phyloP scores from a whole-genome alignment of 2,113 vertebrate genomes.

The Mus spicilegus region DNA sequence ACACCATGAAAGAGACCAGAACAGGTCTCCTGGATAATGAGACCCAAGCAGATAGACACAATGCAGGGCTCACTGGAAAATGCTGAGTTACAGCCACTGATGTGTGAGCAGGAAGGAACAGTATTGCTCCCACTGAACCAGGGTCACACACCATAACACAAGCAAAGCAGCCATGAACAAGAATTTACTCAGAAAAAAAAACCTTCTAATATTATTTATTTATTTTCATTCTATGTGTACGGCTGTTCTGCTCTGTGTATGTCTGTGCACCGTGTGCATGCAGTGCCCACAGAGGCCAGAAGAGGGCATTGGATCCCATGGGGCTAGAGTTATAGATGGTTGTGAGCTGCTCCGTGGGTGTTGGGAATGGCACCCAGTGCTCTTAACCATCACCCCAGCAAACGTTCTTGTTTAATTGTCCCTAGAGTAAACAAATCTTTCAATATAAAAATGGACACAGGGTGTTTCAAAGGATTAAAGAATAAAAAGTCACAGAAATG shows the following conservation, averaged over 20 bases:
- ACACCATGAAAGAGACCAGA: not conserved
- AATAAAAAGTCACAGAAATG: not conserved
- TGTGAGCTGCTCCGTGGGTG: not conserved
- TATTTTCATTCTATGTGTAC: not conserved
- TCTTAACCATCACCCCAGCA: not conserved
- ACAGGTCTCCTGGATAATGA: not conserved
- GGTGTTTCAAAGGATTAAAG: not conserved
- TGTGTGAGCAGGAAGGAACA: not conserved
- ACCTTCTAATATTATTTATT: not conserved
- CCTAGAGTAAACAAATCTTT: not conserved
- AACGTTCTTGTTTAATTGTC: not conserved
- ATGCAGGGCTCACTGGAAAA: not conserved
- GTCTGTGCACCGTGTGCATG: not conserved
- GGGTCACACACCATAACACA: not conserved
- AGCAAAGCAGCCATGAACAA: not conserved
- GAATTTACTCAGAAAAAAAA: not conserved
- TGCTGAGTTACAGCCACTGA: not conserved
- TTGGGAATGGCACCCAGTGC: not conserved
- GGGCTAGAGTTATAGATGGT: not conserved
- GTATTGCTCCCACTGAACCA: not conserved
- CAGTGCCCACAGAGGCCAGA: not conserved
- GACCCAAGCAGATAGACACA: not conserved
- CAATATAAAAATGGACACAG: not conserved
- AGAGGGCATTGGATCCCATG: not conserved
- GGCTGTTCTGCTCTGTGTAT: not conserved